Evolutionary conservation across 1,140 invertebrate genomes (phyloP).

Genomic region (Cotesia typhae): DNA sequence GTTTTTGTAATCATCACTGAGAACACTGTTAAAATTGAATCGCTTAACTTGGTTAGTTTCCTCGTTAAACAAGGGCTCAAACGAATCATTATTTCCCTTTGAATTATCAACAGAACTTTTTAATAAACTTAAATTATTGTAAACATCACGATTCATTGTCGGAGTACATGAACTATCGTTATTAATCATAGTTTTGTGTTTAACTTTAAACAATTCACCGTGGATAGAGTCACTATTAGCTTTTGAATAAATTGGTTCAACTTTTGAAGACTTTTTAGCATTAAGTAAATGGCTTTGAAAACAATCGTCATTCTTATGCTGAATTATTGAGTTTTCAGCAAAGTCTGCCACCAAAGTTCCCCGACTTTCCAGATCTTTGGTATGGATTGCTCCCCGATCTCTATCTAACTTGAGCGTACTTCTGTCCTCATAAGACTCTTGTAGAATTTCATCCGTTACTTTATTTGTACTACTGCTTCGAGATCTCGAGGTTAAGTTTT

Average conservation of each 20-base stretch:
- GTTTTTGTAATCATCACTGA: conserved; percentile 53
- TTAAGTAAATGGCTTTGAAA: conserved; percentile 7
- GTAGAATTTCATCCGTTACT: conserved; percentile 19
- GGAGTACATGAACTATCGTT: no score
- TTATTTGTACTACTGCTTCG: conserved; percentile 4
- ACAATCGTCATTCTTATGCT: neutral
- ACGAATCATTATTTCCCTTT: no score
- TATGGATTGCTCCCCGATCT: conserved; percentile 25
- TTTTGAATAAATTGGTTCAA: no score
- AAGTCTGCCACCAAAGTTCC: no score
- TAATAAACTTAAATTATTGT: neutral
- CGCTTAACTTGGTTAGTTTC: conserved; percentile 22
- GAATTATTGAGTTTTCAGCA: neutral
- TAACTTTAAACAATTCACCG: no score
- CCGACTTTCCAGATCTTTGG: neutral
- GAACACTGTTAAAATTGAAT: conserved; percentile 50
- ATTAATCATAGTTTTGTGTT: no score
- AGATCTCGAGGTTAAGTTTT: neutral
- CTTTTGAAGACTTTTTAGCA: no score
- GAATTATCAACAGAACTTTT: neutral
- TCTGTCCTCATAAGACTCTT: conserved; percentile 36
- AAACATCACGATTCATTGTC: no score
- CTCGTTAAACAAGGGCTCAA: neutral
- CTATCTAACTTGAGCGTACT: conserved; percentile 37
- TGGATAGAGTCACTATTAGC: no score